These are phyloP conservation scores for Barnardius zonarius DNA, from an alignment of 2,113 vertebrate genomes.

Conservation along the genomic window DNA sequence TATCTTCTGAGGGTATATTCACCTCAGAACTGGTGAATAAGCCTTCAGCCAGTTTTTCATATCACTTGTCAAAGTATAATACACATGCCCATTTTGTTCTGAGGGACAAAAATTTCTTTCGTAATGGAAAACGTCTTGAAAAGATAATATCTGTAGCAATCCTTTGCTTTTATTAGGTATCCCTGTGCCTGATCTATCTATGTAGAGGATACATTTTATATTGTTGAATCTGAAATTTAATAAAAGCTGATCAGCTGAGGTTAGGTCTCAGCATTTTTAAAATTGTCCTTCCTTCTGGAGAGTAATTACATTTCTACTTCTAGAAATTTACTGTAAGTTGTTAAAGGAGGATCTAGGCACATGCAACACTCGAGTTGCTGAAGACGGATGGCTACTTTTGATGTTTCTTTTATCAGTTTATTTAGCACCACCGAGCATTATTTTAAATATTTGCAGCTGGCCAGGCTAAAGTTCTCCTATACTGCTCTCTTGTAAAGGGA, in stretches of 20 bases:
- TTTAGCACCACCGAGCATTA: not conserved
- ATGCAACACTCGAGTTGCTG: not conserved
- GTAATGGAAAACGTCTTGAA: constrained; percentile 4
- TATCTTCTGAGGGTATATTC: not conserved
- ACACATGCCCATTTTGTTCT: not conserved
- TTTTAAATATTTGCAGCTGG: not conserved
- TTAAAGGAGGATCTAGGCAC: not conserved
- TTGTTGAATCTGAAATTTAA: not conserved
- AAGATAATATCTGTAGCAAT: not conserved
- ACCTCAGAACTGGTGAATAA: not conserved
- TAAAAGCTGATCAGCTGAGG: not conserved
- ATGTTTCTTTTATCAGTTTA: not conserved
- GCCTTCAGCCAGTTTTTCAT: not conserved
- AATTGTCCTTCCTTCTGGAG: not conserved
- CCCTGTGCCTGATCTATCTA: not conserved
- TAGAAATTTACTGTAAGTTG: not conserved
- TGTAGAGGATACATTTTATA: not conserved
- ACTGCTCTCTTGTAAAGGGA: not conserved
- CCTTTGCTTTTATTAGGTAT: not conserved
- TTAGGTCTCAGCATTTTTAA: not conserved
- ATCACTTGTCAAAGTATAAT: not conserved
- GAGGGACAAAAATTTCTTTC: not conserved
- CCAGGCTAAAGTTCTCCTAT: not conserved
- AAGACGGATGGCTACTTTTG: not conserved
- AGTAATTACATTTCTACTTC: not conserved